A percentile compares a stretch with the other conserved stretches of the same genome.
phyloP scores from a whole-genome alignment of 2,113 vertebrate species.

The Crotalus viridis region DNA sequence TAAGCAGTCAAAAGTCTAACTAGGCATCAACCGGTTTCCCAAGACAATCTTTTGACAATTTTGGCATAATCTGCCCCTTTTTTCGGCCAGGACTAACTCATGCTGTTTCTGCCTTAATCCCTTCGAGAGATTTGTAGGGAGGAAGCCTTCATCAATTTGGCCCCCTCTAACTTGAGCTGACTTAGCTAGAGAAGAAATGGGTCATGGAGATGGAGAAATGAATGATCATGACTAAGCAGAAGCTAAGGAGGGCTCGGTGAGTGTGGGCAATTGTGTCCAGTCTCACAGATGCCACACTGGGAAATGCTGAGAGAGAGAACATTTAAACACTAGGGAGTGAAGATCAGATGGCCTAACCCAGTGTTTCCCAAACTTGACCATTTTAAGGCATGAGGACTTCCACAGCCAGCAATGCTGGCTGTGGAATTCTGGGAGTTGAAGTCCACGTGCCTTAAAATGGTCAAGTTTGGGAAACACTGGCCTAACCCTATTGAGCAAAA shows the following conservation, averaged over 20 bases:
- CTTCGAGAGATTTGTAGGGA: neutral
- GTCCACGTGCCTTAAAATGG: too few species aligned
- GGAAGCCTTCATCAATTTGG: fast-evolving
- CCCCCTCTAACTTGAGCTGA: neutral
- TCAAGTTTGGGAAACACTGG: too few species aligned
- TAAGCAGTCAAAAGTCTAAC: neutral
- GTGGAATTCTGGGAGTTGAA: too few species aligned
- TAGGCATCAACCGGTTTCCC: neutral
- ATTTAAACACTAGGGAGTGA: neutral
- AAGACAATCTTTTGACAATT: neutral
- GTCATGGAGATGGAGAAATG: neutral
- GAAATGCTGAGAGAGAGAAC: neutral
- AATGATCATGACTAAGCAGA: neutral
- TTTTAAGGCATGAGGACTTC: too few species aligned
- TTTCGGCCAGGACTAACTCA: neutral
- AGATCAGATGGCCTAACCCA: neutral
- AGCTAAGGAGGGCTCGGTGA: too few species aligned
- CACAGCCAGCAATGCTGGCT: too few species aligned
- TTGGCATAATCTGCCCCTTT: neutral
- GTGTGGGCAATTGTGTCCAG: too few species aligned
- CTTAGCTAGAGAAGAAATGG: neutral
- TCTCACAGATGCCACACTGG: neutral
- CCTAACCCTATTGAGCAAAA: fast-evolving
- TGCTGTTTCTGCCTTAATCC: neutral
- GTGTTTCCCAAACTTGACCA: too few species aligned